A percentile compares a stretch with the other conserved stretches of the same genome.
Conservation (phyloP, 2,888 invertebrate genomes). For the Drosophila bunnanda region DNA sequence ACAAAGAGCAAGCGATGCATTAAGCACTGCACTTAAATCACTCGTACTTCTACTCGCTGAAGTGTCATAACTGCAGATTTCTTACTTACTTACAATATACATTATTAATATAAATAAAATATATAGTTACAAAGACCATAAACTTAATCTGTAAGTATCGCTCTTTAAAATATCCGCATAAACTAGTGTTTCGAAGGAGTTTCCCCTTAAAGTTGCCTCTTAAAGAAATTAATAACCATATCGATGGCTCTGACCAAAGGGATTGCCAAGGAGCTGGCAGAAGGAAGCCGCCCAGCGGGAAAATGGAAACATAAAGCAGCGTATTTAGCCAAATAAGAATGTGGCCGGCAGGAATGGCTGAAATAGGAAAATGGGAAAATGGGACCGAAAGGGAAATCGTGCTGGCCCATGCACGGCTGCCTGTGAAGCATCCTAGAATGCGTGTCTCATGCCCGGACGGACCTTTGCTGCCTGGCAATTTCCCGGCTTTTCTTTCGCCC, state of each 20-base stretch:
- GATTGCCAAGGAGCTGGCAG: not conserved
- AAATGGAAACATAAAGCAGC: slow-evolving; percentile 36
- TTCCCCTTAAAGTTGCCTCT: no score
- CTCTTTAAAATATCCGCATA: no score
- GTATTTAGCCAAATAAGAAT: slow-evolving; percentile 38
- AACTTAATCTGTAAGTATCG: no score
- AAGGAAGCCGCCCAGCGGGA: not conserved
- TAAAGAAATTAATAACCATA: not conserved
- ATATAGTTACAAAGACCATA: no score
- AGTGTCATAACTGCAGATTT: not conserved
- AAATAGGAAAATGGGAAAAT: slow-evolving; percentile 2
- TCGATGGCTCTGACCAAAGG: not conserved
- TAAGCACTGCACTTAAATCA: not conserved
- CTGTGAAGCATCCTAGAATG: slow-evolving; percentile 15
- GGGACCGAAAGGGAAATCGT: slow-evolving; percentile 24
- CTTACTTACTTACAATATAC: no score
- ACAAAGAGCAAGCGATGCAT: not conserved
- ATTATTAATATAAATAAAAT: not conserved
- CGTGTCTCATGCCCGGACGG: slow-evolving; percentile 14
- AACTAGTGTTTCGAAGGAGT: no score
- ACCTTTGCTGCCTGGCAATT: slow-evolving; percentile 13
- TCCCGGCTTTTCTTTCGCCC: slow-evolving; percentile 2
- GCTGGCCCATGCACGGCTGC: slow-evolving; percentile 32
- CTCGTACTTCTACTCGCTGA: not conserved
- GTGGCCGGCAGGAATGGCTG: not conserved